These are phyloP conservation scores for Ptilodon capucinus DNA, from an alignment of 2,888 invertebrate species.

Conservation along the genomic window DNA sequence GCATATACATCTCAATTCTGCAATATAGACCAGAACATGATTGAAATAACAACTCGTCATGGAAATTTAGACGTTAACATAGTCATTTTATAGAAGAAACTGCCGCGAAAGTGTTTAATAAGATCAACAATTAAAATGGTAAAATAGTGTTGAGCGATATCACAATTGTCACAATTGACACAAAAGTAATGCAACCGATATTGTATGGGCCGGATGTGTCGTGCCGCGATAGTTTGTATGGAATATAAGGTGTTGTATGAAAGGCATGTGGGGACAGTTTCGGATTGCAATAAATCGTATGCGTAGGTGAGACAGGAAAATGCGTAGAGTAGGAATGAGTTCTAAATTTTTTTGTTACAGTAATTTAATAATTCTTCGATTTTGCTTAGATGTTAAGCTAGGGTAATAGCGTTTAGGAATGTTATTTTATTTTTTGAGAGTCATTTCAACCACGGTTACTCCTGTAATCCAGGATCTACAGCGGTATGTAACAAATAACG, in stretches of 20 bases:
- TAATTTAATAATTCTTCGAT: neutral
- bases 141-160: constrained; percentile 21
- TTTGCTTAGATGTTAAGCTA: neutral
- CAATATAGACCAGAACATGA: constrained; percentile 21
- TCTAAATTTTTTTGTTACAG: neutral
- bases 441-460: too few species aligned
- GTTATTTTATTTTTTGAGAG: too few species aligned
- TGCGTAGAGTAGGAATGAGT: constrained; percentile 28
- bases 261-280: constrained; percentile 74
- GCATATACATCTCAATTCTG: constrained; percentile 24
- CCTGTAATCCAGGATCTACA: too few species aligned
- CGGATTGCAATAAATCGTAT: constrained; percentile 74
- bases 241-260: constrained; percentile 55
- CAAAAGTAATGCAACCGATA: constrained; percentile 30
- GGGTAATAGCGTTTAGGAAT: too few species aligned
- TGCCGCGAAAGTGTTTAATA: neutral
- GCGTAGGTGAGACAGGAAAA: constrained; percentile 59
- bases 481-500: too few species aligned
- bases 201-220: constrained; percentile 66
- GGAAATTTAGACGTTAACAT: constrained; percentile 3
- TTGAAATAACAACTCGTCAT: neutral
- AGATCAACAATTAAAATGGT: constrained; percentile 13
- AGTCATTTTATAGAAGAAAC: neutral
- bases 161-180: constrained; percentile 18
- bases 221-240: constrained; percentile 61